Evolutionary conservation across 2,888 invertebrate species (phyloP).

Genomic region (Euplexia lucipara): DNA sequence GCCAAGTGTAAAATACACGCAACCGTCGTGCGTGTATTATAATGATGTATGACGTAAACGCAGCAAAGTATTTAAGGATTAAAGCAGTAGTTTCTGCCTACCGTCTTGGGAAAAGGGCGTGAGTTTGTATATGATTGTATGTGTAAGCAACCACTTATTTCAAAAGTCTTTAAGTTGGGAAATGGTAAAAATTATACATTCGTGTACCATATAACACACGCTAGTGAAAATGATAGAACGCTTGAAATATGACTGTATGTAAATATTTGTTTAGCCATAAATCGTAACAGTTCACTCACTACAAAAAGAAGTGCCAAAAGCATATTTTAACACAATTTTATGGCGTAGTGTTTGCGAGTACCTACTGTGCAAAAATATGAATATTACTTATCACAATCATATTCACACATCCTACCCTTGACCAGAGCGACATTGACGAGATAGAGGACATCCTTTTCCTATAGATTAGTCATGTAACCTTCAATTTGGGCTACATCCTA

Average conservation of each 20-base stretch:
- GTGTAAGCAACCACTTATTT: too few relatives aligned
- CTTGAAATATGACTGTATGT: background rate
- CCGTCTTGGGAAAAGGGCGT: too few relatives aligned
- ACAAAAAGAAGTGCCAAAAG: background rate
- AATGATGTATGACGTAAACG: too few relatives aligned
- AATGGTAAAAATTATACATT: too few relatives aligned
- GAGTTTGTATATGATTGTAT: too few relatives aligned
- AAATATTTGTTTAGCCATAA: constrained; percentile 29
- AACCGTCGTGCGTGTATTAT: too few relatives aligned
- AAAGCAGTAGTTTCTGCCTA: too few relatives aligned
- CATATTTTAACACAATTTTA: background rate
- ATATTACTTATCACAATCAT: background rate
- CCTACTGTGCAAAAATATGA: background rate
- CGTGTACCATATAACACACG: too few relatives aligned
- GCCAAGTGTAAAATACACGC: too few relatives aligned
- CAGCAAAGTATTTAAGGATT: too few relatives aligned
- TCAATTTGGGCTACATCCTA: constrained; percentile 9
- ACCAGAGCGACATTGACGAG: constrained; percentile 22
- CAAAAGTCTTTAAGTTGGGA: too few relatives aligned
- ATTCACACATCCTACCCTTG: constrained; percentile 19
- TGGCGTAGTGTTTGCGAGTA: background rate
- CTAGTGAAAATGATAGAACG: constrained; percentile 7
- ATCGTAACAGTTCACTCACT: background rate
- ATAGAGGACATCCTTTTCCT: constrained; percentile 39
- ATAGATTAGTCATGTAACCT: constrained; percentile 22